Percentiles rank a stretch among this genome's conserved stretches.
Evolutionary conservation across 2,113 vertebrate genomes (phyloP).

Genomic region (Caloenas nicobarica): DNA sequence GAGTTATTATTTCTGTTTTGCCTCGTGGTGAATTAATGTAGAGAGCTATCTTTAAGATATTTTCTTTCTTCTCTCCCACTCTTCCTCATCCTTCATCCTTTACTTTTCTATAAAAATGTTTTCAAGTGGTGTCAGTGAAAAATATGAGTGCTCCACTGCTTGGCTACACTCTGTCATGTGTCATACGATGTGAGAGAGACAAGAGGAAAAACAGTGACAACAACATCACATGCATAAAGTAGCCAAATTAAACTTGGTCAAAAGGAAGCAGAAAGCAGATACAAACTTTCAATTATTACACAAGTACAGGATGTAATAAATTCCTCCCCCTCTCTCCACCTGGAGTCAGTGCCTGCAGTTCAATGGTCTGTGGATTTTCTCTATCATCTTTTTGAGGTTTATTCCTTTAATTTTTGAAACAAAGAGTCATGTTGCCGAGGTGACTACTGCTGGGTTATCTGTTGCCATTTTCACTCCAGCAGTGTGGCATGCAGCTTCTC

Average conservation of each 20-base stretch:
- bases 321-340: not conserved
- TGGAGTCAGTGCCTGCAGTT: slow-evolving; percentile 35
- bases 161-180: not conserved
- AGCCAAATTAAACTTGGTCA: slow-evolving; percentile 25
- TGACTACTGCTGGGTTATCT: slow-evolving; percentile 23
- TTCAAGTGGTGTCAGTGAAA: slow-evolving; percentile 39
- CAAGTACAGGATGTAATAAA: slow-evolving; percentile 36
- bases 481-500: slow-evolving; percentile 33
- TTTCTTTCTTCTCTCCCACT: slow-evolving; percentile 21
- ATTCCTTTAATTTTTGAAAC: slow-evolving; percentile 35
- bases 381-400: slow-evolving; percentile 17
- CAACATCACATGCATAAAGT: not conserved
- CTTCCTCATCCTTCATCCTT: slow-evolving; percentile 19
- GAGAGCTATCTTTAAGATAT: not conserved
- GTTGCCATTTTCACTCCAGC: slow-evolving; percentile 21
- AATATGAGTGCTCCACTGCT: slow-evolving; percentile 17
- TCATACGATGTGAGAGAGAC: not conserved
- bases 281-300: slow-evolving; percentile 25
- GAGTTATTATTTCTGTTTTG: slow-evolving; percentile 29
- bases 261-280: slow-evolving; percentile 51
- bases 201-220: not conserved
- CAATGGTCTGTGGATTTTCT: slow-evolving; percentile 45
- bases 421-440: slow-evolving; percentile 15
- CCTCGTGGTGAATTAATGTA: slow-evolving; percentile 30
- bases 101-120: slow-evolving; percentile 25